Conservation (phyloP, 2,888 invertebrate species). For the Andrena marginata region DNA sequence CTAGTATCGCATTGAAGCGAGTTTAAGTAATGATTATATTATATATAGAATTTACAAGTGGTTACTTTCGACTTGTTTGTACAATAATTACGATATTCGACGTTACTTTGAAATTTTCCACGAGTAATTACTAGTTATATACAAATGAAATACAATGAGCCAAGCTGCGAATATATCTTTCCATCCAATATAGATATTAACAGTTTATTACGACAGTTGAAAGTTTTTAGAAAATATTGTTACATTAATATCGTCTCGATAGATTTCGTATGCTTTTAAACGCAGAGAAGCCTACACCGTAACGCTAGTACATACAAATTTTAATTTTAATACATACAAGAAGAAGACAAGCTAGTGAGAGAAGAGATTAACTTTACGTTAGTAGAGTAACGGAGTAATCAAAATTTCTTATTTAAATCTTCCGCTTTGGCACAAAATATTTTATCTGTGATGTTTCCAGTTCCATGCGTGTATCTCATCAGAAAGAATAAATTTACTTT, state of each 20-base stretch:
- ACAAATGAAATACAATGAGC: background rate
- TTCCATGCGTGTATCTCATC: slow-evolving; percentile 25
- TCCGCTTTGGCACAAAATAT: slow-evolving; percentile 25
- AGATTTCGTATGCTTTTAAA: background rate
- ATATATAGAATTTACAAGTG: slow-evolving; percentile 19
- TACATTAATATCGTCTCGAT: background rate
- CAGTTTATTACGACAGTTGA: slow-evolving; percentile 5
- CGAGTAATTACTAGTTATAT: background rate
- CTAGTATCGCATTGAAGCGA: slow-evolving; percentile 15
- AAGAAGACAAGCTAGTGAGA: slow-evolving; percentile 10
- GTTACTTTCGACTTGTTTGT: slow-evolving; percentile 11
- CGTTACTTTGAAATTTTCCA: background rate
- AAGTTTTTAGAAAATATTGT: slow-evolving; percentile 1
- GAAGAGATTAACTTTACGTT: background rate
- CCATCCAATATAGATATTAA: slow-evolving; percentile 14
- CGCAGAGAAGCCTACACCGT: too few species aligned
- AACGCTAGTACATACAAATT: background rate
- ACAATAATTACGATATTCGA: slow-evolving; percentile 19
- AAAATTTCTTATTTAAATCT: slow-evolving; percentile 9
- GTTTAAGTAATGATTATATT: slow-evolving; percentile 21
- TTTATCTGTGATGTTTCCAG: slow-evolving; percentile 38
- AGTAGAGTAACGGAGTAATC: background rate
- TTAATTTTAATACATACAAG: background rate
- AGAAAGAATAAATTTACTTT: slow-evolving; percentile 22
- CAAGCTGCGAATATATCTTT: slow-evolving; percentile 4